phyloP scores from a whole-genome alignment of 1,140 invertebrate species.

The Macrostomum lignano region DNA sequence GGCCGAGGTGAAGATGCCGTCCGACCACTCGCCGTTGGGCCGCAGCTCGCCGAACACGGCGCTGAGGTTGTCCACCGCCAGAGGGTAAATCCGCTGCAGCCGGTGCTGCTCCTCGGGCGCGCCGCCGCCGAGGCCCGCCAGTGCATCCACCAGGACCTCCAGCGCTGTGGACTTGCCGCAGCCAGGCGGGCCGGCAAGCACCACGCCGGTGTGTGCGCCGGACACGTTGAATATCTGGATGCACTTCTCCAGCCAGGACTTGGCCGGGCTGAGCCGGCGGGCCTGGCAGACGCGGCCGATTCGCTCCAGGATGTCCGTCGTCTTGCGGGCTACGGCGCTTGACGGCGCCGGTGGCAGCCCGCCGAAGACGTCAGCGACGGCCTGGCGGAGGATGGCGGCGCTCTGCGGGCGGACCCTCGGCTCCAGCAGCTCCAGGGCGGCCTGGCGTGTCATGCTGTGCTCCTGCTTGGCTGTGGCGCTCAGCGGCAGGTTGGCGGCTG shows the following conservation, averaged over 20 bases:
- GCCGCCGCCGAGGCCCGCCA: slow-evolving; percentile 9
- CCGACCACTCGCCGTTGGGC: slow-evolving; percentile 21
- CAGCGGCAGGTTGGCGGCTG: slow-evolving; percentile 18
- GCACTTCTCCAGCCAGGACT: slow-evolving; percentile 22
- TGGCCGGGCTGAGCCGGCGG: too few relatives aligned
- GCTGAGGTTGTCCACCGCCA: slow-evolving; percentile 19
- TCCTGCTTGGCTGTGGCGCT: slow-evolving; percentile 19
- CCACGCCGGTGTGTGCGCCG: slow-evolving; percentile 15
- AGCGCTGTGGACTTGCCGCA: slow-evolving; percentile 24
- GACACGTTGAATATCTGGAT: slow-evolving; percentile 17
- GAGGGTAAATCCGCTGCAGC: slow-evolving; percentile 20
- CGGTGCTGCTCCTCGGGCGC: slow-evolving; percentile 16
- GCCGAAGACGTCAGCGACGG: slow-evolving; percentile 18
- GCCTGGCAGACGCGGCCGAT: too few relatives aligned
- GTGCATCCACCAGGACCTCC: slow-evolving; percentile 18
- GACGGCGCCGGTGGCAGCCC: slow-evolving; percentile 19
- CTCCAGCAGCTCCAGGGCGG: slow-evolving; percentile 18
- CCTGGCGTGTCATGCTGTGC: slow-evolving; percentile 18
- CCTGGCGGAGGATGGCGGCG: slow-evolving; percentile 15
- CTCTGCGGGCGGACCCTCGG: slow-evolving; percentile 14
- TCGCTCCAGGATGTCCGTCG: too few relatives aligned
- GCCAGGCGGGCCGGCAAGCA: slow-evolving; percentile 22
- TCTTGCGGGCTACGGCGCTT: too few relatives aligned
- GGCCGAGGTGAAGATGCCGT: slow-evolving; percentile 22
- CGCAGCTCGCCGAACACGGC: slow-evolving; percentile 22